Conservation (phyloP, 2,113 vertebrate species). For the Ameiurus melas region DNA sequence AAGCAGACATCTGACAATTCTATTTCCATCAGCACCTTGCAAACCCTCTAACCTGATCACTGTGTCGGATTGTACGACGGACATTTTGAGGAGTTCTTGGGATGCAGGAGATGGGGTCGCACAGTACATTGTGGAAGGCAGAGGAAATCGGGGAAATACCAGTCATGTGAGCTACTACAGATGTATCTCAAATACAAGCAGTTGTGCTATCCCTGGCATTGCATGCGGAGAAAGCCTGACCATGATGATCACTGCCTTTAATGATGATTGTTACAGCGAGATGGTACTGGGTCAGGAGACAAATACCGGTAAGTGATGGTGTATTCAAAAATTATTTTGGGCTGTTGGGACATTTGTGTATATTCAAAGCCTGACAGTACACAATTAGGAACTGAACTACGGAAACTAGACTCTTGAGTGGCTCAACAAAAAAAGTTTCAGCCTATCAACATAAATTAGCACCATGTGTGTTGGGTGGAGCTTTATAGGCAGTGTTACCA, state of each 20-base stretch:
- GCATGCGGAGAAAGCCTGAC: conserved; percentile 72
- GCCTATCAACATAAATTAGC: neutral
- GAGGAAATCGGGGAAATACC: conserved; percentile 61
- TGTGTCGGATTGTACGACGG: conserved; percentile 57
- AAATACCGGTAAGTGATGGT: conserved; percentile 65
- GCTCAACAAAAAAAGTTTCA: neutral
- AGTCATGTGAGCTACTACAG: conserved; percentile 58
- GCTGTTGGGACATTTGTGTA: neutral
- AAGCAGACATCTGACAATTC: neutral
- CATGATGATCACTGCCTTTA: conserved; percentile 67
- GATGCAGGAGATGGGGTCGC: conserved; percentile 66
- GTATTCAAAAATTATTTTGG: neutral
- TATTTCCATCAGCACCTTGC: conserved; percentile 70
- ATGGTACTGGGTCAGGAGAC: conserved; percentile 59
- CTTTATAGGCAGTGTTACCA: neutral
- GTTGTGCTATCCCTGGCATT: conserved; percentile 67
- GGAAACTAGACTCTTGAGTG: neutral
- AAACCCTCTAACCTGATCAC: conserved; percentile 67
- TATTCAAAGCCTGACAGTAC: neutral
- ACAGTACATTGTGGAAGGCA: conserved; percentile 66
- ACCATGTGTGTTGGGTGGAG: neutral
- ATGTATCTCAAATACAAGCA: conserved; percentile 70
- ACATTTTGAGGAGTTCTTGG: conserved; percentile 70
- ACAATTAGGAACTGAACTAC: neutral
- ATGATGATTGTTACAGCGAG: conserved; percentile 69